Base-by-base conservation (phyloP, 2,888 invertebrate genomes). In the Drosophila colorata region DNA sequence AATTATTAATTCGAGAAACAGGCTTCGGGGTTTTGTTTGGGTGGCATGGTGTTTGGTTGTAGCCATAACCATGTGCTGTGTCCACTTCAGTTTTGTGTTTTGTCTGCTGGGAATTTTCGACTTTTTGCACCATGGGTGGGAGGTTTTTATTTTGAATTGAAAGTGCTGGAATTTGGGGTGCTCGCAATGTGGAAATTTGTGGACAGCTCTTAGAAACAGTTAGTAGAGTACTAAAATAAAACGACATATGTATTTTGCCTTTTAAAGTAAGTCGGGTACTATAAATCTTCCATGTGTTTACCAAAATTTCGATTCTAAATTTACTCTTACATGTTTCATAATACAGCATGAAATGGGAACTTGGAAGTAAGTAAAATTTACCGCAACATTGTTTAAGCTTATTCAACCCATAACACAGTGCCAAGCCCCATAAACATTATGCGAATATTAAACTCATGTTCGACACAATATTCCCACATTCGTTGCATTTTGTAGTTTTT, bases 381-480 rank as follows among this genome's bases (percentile, higher is more conserved):
- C 31, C 31, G 31, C 61, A 49, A 60, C 35, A 43, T 35, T 43
- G 47, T 48, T 40, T 4, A 14, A 52, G 28, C 28, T 41, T 11
- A 18, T 33, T 6, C 31, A 52, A 31, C 8, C 4, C 31, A 40
- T 1, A 11, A 6, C 5, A n/a, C 35, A 28, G 8, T 28, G n/a
- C n/a, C 7, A 35, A 28, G 1, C 18, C 31, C 16, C 41, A n/a
- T 28, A 28, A 38, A 14, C 18, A 61, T 38, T 37, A 40, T 51
- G 61, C 25, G 18, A 8, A n/a, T 56, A 57, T 63, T 65, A 79
- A 61, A 53, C 47, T 48, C 64, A 57, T 66, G 56, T 48, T 67
- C 48, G 16, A 9, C 58, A 84, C 82, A 85, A 85, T 85, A 69
- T 84, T 81, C 85, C 85, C 85, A 87, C 82, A 85, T 87, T 80